Evolutionary conservation across 2,113 vertebrate species (phyloP), one percentile per base, ranked within the genome.

Genomic region (Eira barbara): DNA sequence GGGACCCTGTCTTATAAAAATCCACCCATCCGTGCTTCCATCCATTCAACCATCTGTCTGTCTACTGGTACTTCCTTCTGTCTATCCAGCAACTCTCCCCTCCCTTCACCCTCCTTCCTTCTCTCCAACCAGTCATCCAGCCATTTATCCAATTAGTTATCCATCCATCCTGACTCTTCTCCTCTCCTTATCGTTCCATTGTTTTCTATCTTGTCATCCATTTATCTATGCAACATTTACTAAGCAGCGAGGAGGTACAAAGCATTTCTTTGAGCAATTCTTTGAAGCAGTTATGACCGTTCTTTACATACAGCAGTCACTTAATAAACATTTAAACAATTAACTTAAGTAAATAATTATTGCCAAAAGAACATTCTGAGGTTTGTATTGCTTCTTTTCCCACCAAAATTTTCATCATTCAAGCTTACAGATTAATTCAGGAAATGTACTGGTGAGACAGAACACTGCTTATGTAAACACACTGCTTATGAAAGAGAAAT

Each of bases 301-400:
- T 49, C 59, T 96, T 95, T 91, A 94, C 18, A 63, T 36, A 36
- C 2, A 90, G 36, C 10, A 92, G 36, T 9, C 81, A 52, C 42
- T 96, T 92, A 88, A 82, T 65, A 93, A 94, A 89, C 29, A 93
- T 71, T 87, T 78, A 31, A 18, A 17, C 91, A 94, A 85, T 25
- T 73, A n/a, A 95, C 34, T 57, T 49, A 61, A 65, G 55, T 57
- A 95, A 94, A 89, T 55, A 89, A 73, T 79, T 52, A 82, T 1
- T 79, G 34, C 81, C 65, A 93, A 47, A 94, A 85, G 49, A 88
- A 52, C 21, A 81, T 92, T 92, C 91, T 91, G 86, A 93, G 47
- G 83, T 1, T 78, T 76, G 18, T 91, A 55, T 67, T 76, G 55
- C 25, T 63, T 93, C 23, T 42, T 65, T 31, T 97, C 63, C n/a